A percentile compares a stretch with the other conserved stretches of the same genome.
Conservation (phyloP, 2,888 invertebrate species). For the Gnatocerus cornutus region DNA sequence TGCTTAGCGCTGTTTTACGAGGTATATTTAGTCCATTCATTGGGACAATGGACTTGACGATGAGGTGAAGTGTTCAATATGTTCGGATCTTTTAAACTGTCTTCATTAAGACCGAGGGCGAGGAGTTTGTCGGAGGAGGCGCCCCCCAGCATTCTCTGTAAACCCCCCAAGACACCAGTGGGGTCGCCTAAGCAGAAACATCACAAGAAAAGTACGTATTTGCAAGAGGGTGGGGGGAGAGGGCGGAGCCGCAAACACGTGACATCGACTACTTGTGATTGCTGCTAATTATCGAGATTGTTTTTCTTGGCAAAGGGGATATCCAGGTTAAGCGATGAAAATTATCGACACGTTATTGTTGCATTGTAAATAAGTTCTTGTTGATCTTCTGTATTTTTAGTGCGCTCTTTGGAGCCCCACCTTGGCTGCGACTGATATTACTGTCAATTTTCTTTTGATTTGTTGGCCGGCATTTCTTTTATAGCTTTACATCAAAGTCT, state of each 20-base stretch:
- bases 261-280: conserved; percentile 5
- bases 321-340: background rate
- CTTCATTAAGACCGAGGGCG: conserved; percentile 72
- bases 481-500: too few species aligned
- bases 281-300: conserved; percentile 4
- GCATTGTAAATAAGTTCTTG: background rate
- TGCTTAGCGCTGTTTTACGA: conserved; percentile 37
- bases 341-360: background rate
- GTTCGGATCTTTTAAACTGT: conserved; percentile 76
- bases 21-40: conserved; percentile 55
- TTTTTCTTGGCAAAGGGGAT: conserved; percentile 3
- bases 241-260: conserved; percentile 11
- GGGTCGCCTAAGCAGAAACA: conserved; percentile 72
- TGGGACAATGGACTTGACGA: conserved; percentile 48
- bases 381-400: background rate
- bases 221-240: background rate
- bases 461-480: too few species aligned
- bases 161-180: conserved; percentile 75
- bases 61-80: conserved; percentile 62
- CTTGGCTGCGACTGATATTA: too few species aligned
- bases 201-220: conserved; percentile 67
- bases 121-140: conserved; percentile 73
- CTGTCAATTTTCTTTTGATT: too few species aligned
- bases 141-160: conserved; percentile 70
- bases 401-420: background rate